Percentiles rank a stretch among this genome's conserved stretches.
Conservation (phyloP, 1,140 invertebrate species). For the Chlorops oryzae region DNA sequence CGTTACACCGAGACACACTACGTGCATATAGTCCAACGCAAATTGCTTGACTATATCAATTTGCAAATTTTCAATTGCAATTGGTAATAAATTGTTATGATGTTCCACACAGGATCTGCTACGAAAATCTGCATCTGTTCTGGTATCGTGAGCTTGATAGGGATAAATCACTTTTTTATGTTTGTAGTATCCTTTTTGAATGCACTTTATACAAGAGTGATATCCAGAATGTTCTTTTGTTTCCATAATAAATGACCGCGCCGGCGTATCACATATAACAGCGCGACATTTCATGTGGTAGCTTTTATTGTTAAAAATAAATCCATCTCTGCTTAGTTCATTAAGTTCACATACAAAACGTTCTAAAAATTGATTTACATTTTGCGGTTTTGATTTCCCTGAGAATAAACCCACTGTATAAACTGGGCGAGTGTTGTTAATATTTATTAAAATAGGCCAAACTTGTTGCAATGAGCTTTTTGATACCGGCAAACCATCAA, state of each 20-base stretch:
- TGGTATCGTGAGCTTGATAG: no score
- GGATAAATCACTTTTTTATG: no score
- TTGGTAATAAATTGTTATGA: no score
- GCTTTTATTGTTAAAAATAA: neutral
- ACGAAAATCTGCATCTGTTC: no score
- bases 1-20: no score
- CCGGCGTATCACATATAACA: neutral
- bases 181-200: no score
- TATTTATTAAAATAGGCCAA: neutral
- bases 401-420: neutral
- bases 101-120: no score
- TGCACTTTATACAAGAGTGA: neutral
- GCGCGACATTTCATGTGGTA: neutral
- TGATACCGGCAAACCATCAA: neutral
- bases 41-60: neutral
- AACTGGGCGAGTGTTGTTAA: neutral
- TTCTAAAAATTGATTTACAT: conserved; percentile 1
- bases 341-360: neutral
- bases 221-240: neutral
- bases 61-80: neutral
- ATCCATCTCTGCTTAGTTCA: neutral
- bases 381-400: neutral
- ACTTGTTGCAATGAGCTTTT: conserved; percentile 1
- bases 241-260: neutral
- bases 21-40: conserved; percentile 1